Evolutionary conservation across 53 echinoderm and acorn worm genomes (phyloP).

Genomic region (Patiria pectinifera): DNA sequence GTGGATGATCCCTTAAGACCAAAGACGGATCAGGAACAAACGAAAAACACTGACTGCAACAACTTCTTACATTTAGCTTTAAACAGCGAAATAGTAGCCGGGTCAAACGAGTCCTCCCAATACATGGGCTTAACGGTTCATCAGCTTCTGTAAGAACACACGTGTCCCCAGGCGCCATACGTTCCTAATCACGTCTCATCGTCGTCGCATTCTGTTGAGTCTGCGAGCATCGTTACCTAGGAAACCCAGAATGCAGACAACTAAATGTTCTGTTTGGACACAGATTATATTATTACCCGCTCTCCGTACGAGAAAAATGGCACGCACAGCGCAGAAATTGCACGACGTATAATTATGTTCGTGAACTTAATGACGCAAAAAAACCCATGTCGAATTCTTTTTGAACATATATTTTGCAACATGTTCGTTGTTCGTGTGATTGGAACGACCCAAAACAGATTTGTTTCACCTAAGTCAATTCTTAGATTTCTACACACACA

Average conservation of each 20-base stretch:
- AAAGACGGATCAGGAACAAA: too few species aligned
- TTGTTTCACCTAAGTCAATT: too few species aligned
- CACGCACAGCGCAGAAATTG: neutral
- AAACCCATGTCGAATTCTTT: too few species aligned
- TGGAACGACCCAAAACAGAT: too few species aligned
- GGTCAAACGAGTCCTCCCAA: neutral
- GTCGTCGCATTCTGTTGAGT: neutral
- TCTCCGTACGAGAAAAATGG: neutral
- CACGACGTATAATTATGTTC: too few species aligned
- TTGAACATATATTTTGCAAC: too few species aligned
- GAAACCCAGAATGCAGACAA: neutral
- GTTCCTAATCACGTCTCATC: neutral
- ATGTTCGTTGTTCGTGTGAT: too few species aligned
- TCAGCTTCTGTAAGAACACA: neutral
- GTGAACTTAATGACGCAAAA: too few species aligned
- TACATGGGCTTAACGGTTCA: neutral
- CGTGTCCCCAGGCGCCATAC: neutral
- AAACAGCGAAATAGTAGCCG: neutral
- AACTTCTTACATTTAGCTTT: neutral
- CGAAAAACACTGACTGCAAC: too few species aligned
- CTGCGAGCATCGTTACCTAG: neutral
- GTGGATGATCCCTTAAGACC: too few species aligned
- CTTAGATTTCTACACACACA: too few species aligned
- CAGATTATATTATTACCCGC: neutral
- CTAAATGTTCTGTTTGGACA: neutral